These are phyloP conservation scores for Anguilla rostrata DNA, from an alignment of 2,113 vertebrate genomes.

Conservation along the genomic window DNA sequence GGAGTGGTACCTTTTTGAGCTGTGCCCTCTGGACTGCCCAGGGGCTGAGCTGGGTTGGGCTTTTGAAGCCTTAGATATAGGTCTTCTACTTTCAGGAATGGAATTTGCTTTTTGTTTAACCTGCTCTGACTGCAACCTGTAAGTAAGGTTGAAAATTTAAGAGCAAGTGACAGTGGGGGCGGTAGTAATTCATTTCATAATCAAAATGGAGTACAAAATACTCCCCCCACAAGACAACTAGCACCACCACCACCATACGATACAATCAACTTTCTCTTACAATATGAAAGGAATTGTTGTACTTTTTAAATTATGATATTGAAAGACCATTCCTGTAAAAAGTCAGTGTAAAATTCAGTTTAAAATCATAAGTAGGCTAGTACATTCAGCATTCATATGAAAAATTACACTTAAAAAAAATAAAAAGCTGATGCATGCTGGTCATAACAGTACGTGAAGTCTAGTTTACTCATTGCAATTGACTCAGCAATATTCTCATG, in stretches of 20 bases:
- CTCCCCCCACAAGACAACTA: not conserved
- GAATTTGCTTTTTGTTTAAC: conserved; percentile 97
- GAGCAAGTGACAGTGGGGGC: conserved; percentile 59
- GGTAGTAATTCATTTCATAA: conserved; percentile 26
- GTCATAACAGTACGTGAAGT: no score
- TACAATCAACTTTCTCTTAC: not conserved
- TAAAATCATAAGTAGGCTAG: not conserved
- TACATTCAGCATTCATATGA: not conserved
- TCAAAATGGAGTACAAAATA: conserved; percentile 9
- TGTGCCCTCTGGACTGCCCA: conserved; percentile 95
- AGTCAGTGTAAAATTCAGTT: not conserved
- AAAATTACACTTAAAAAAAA: not conserved
- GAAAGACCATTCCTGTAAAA: no score
- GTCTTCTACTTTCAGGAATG: conserved; percentile 98
- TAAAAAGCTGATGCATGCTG: not conserved
- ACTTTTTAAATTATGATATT: no score
- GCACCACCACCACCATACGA: not conserved
- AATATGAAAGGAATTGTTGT: no score
- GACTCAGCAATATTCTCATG: not conserved
- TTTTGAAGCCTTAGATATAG: conserved; percentile 98
- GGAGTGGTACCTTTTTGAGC: conserved; percentile 92
- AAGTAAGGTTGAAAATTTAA: conserved; percentile 79
- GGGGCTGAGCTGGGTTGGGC: conserved; percentile 92
- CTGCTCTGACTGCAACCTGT: conserved; percentile 99
- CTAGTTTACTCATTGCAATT: no score